phyloP scores from a whole-genome alignment of 2,797 vertebrate species.

The Acridotheres tristis region DNA sequence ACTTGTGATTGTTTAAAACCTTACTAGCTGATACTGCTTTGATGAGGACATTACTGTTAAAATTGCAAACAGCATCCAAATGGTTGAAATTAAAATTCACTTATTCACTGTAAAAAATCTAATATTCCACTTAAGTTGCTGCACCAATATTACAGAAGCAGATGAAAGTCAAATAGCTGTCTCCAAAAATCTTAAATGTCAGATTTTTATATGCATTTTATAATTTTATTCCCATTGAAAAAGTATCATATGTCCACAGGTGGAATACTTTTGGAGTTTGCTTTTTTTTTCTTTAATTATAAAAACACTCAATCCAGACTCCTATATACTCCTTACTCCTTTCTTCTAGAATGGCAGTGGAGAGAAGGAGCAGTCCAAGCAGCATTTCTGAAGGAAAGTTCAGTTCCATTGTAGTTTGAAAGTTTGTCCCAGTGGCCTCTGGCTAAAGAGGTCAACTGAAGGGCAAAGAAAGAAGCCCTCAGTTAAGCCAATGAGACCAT shows the following conservation, averaged over 20 bases:
- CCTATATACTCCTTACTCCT: background rate
- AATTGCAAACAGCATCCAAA: background rate
- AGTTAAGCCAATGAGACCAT: background rate
- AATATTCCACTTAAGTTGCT: background rate
- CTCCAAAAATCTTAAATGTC: conserved; percentile 7
- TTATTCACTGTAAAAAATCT: background rate
- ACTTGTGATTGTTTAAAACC: background rate
- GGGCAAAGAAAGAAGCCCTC: background rate
- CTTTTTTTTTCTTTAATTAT: background rate
- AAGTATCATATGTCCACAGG: background rate
- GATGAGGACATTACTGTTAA: background rate
- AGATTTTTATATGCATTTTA: background rate
- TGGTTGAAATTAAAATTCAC: conserved; percentile 8
- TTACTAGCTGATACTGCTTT: background rate
- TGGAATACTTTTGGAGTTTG: background rate
- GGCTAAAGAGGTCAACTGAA: background rate
- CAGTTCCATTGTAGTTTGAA: background rate
- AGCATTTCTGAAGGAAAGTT: background rate
- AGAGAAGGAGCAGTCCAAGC: background rate
- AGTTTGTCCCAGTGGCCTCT: background rate
- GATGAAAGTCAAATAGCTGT: conserved; percentile 35
- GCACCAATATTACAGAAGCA: conserved; percentile 4
- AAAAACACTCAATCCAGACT: background rate
- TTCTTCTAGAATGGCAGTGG: background rate
- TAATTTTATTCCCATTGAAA: background rate